Evolutionary conservation across 2,888 invertebrate genomes (phyloP), one percentile per base, ranked within the genome.

Genomic region (Anaspis maculata): DNA sequence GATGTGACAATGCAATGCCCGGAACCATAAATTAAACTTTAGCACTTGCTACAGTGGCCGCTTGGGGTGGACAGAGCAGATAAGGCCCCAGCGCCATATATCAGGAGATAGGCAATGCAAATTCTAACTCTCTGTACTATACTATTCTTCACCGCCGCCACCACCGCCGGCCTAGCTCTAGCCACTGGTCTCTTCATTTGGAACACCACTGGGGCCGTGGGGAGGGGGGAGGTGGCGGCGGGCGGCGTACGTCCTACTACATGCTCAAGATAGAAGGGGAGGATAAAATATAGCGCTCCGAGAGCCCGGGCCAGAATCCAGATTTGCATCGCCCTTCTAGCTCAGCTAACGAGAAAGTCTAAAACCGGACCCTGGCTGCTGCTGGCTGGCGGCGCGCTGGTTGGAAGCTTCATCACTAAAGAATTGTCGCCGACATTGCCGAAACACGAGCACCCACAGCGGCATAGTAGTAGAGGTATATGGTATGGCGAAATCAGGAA

Each of bases 21-120:
- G 56, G 49, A 54, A 52, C 54, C 59, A 64, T 66, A 66, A 66
- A 66, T 66, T 66, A 64, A 66, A 64, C 64, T 66, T 64, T 64
- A 66, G 60, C 62, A 58, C 58, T 61, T 58, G 59, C 58, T 59
- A 59, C 59, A 59, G 54, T 59, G 57, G 58, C 61, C 62, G 59
- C 54, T 54, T 59, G 61, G 60, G 64, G 64, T 65, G 66, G 64
- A 65, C 64, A 61, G 57, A 49, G 57, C 50, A 61, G 64, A 66
- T 64, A 66, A 64, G 64, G 58, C 59, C 48, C n/a, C 30, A 11
- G 42, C 43, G 57, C 61, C 57, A 64, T 65, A 65, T 64, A 64
- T 65, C 64, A 64, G 62, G 46, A 48, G 49, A 52, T 51, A 50
- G 49, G 51, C 52, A 57, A 62, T 62, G 62, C 61, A 64, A 64